Conservation (phyloP, 2,113 vertebrate species). For the Strix aluco region DNA sequence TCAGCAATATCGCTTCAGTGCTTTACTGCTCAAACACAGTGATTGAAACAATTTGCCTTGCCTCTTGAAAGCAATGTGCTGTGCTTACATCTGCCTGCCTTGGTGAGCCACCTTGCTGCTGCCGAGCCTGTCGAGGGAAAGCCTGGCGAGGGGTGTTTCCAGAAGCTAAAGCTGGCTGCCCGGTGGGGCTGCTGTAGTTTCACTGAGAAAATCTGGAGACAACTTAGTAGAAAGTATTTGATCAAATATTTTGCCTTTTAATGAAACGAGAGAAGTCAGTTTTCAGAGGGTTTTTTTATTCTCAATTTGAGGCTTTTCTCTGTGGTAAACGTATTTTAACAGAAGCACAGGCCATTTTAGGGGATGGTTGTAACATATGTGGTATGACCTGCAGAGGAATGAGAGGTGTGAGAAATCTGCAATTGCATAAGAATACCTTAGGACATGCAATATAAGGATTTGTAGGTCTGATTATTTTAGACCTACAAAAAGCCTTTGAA, state of each 20-base stretch:
- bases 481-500: background rate
- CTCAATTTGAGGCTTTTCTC: background rate
- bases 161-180: background rate
- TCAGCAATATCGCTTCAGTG: background rate
- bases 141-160: background rate
- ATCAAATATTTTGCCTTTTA: background rate
- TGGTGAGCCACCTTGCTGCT: background rate
- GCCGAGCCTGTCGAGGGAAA: fast-evolving
- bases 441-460: background rate
- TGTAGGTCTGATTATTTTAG: background rate
- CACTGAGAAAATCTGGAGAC: background rate
- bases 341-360: background rate
- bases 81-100: background rate
- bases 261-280: background rate
- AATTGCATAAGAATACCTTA: background rate
- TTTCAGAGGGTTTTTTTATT: background rate
- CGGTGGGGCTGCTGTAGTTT: background rate
- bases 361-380: background rate
- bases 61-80: background rate
- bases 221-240: background rate
- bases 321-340: background rate
- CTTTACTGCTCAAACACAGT: background rate
- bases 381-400: background rate
- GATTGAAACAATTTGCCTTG: background rate
- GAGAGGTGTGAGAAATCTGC: background rate